These are phyloP conservation scores for Tokudaia tokunoshimensis DNA, from an alignment of 2,797 vertebrate species.

Conservation along the genomic window DNA sequence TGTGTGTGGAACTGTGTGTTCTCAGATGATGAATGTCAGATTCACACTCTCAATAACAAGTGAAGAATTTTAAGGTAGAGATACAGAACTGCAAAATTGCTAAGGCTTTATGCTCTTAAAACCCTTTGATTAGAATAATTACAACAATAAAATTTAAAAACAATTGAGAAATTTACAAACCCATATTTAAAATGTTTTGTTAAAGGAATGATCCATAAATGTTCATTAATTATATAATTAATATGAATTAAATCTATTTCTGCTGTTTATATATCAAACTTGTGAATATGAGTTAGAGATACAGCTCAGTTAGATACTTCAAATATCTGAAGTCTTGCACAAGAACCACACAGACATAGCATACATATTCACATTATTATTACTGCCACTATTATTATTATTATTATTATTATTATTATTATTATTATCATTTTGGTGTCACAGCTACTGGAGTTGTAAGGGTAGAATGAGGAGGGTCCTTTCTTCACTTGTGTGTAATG, in stretches of 20 bases:
- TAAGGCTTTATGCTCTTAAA: not conserved
- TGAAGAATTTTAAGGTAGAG: constrained; percentile 18
- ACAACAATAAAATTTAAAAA: not conserved
- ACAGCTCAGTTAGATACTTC: not conserved
- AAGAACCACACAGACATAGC: not conserved
- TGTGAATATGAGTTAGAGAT: not conserved
- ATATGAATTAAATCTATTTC: not conserved
- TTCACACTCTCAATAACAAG: not conserved
- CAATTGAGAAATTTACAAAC: constrained; percentile 16
- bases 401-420: too few relatives aligned
- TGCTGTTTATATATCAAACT: constrained; percentile 2
- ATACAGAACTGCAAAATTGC: not conserved
- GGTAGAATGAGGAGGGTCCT: not conserved
- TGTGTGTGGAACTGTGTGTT: constrained; percentile 4
- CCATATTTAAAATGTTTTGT: constrained; percentile 16
- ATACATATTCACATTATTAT: not conserved
- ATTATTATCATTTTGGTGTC: not conserved
- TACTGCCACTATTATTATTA: too few relatives aligned
- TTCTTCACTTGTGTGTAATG: not conserved
- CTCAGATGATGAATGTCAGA: not conserved
- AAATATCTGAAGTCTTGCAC: not conserved
- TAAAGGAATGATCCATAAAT: not conserved
- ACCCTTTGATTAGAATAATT: not conserved
- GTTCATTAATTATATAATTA: constrained; percentile 37
- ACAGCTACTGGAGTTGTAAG: not conserved